Conservation (phyloP, 1,140 invertebrate genomes). For the Laupala kohalensis region DNA sequence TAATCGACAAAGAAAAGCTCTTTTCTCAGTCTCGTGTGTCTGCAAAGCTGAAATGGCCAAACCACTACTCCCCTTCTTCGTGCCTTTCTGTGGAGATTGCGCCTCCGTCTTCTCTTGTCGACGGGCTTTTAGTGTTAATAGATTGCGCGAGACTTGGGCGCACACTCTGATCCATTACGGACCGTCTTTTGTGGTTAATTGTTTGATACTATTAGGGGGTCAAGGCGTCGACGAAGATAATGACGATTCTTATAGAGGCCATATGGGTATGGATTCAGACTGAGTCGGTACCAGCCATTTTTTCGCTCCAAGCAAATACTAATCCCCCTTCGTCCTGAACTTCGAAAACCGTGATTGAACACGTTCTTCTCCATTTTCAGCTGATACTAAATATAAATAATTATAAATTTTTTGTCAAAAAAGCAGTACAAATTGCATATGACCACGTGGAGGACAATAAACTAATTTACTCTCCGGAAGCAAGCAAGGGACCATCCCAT, state of each 20-base stretch:
- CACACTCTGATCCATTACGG: conserved; percentile 13
- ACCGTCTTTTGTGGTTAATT: conserved; percentile 12
- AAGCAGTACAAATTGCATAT: too few species aligned
- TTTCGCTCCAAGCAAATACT: background rate
- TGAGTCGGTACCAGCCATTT: background rate
- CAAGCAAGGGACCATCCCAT: too few species aligned
- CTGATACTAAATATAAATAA: too few species aligned
- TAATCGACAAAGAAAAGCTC: conserved; percentile 16
- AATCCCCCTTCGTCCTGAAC: too few species aligned
- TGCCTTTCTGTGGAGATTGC: too few species aligned
- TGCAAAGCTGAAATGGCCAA: background rate
- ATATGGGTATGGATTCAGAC: background rate
- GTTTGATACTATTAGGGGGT: conserved; percentile 12
- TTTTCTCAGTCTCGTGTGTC: conserved; percentile 3
- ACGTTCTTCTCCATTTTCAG: too few species aligned
- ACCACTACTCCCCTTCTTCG: background rate
- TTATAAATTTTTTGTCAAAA: too few species aligned
- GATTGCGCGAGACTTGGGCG: conserved; percentile 3
- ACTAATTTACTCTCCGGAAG: too few species aligned
- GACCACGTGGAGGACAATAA: too few species aligned
- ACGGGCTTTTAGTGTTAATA: conserved; percentile 1
- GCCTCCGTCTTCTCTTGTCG: too few species aligned
- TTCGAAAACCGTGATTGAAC: too few species aligned
- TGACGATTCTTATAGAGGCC: background rate
- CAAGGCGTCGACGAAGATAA: conserved; percentile 9